Conservation (phyloP, 35 echinoderm and acorn worm species). For the Eucidaris tribuloides region DNA sequence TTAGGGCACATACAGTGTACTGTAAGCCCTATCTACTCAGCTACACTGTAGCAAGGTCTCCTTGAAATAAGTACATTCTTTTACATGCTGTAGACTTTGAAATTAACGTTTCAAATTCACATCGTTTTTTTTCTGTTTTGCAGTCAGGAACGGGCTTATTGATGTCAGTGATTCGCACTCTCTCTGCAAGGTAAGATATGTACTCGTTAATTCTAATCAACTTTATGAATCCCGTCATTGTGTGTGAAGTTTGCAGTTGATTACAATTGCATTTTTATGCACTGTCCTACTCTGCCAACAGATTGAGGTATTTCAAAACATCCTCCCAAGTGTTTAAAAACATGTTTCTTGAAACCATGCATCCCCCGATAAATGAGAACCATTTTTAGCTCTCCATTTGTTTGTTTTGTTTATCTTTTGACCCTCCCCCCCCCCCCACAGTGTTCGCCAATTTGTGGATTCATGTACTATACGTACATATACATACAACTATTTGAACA, state of each 20-base stretch:
- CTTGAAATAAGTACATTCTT: not conserved
- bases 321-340: not conserved
- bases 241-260: not conserved
- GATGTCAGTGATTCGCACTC: slow-evolving; percentile 62
- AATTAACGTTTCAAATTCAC: not conserved
- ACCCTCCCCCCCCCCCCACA: too few relatives aligned
- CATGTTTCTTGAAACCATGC: not conserved
- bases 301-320: not conserved
- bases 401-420: too few relatives aligned
- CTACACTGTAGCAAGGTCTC: not conserved
- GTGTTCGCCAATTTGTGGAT: too few relatives aligned
- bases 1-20: too few relatives aligned
- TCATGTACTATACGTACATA: too few relatives aligned
- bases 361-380: not conserved
- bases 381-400: too few relatives aligned
- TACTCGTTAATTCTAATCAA: not conserved
- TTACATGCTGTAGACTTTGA: not conserved
- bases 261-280: not conserved
- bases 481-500: too few relatives aligned
- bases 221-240: not conserved
- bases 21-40: too few relatives aligned
- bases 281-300: not conserved
- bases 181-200: slow-evolving; percentile 46
- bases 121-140: not conserved
- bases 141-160: slow-evolving; percentile 53